Percentiles rank a stretch among this genome's conserved stretches.
phyloP scores from a whole-genome alignment of 2,113 vertebrate species.

The Saguinus midas region DNA sequence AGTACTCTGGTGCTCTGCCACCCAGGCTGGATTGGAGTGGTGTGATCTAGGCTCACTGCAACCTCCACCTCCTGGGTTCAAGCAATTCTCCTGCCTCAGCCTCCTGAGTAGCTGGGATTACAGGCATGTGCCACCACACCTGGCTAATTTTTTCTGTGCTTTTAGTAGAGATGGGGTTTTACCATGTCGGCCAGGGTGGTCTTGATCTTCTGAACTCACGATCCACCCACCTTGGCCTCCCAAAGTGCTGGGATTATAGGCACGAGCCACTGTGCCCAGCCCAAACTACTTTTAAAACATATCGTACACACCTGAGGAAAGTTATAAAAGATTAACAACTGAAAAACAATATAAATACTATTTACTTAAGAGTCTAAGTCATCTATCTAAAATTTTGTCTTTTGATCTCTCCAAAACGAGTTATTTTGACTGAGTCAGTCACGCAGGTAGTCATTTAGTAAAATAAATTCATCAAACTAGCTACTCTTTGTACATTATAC shows the following conservation, averaged over 20 bases:
- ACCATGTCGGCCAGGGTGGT: neutral
- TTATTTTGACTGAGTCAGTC: neutral
- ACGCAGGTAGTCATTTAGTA: neutral
- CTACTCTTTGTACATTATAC: neutral
- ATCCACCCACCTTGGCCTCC: neutral
- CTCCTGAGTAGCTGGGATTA: neutral
- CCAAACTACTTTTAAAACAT: slow-evolving; percentile 21
- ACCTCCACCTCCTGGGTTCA: neutral
- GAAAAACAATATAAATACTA: slow-evolving; percentile 16
- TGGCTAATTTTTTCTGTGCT: neutral
- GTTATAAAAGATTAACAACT: neutral
- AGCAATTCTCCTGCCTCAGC: neutral
- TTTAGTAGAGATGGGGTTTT: neutral
- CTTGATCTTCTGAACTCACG: neutral
- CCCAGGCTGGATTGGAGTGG: neutral
- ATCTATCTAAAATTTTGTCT: neutral
- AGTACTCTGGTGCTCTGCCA: neutral
- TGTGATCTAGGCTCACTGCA: neutral
- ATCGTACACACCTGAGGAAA: neutral
- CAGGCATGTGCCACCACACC: neutral
- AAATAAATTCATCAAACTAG: neutral
- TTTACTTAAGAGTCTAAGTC: neutral
- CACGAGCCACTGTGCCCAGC: too few species aligned
- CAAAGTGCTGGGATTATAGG: neutral
- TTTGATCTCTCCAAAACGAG: neutral